Percentiles rank a stretch among this genome's conserved stretches.
Conservation (phyloP, 2,888 invertebrate species). For the Limnephilus lunatus region DNA sequence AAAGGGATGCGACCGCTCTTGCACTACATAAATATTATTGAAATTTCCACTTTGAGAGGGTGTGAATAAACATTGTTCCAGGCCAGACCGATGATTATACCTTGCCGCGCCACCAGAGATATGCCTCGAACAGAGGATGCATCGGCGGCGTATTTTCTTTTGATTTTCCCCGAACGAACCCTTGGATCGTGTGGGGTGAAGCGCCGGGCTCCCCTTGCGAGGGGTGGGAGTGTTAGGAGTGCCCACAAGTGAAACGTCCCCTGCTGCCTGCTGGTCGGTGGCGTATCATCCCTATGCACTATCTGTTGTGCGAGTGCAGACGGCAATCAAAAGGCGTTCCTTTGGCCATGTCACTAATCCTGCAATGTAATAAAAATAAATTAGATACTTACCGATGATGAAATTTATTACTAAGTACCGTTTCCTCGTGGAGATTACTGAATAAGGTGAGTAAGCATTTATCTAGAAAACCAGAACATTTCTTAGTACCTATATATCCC, state of each 20-base stretch:
- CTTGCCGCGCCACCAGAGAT: constrained; percentile 54
- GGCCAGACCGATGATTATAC: constrained; percentile 58
- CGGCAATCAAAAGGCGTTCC: constrained; percentile 45
- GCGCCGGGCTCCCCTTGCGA: constrained; percentile 50
- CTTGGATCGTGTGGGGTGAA: constrained; percentile 59
- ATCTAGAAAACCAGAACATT: not conserved
- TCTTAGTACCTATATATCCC: too few relatives aligned
- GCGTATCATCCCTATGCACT: constrained; percentile 48
- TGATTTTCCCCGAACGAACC: constrained; percentile 61
- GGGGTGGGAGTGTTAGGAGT: not conserved
- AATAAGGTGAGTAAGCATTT: not conserved
- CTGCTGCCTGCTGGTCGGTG: constrained; percentile 25
- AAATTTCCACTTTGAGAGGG: constrained; percentile 56
- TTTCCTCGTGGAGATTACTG: not conserved
- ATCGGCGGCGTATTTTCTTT: constrained; percentile 63
- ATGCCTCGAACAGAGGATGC: constrained; percentile 42
- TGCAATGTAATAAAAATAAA: not conserved
- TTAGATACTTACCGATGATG: not conserved
- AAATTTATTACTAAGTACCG: not conserved
- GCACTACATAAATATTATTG: constrained; percentile 62
- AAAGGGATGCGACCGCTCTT: constrained; percentile 33
- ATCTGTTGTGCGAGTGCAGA: not conserved
- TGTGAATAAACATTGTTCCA: constrained; percentile 57
- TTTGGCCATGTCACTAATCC: constrained; percentile 25
- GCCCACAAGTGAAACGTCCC: constrained; percentile 49